Evolutionary conservation across 2,113 vertebrate species (phyloP), one percentile per base, ranked within the genome.

Genomic region (Nothobranchius furzeri): DNA sequence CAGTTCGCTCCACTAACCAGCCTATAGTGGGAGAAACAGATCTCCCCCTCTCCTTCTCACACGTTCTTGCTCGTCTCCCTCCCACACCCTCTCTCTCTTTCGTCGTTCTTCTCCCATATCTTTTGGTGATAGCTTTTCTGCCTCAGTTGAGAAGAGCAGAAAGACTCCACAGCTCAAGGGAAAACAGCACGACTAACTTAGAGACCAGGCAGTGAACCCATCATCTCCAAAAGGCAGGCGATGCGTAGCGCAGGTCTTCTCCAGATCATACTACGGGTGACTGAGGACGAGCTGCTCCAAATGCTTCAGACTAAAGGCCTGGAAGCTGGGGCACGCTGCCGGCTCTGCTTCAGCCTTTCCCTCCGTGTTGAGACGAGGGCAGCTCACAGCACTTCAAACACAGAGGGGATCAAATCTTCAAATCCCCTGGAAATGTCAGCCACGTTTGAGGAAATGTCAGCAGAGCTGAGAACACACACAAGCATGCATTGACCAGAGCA

Each of bases 381-480:
- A 76, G 71, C 75, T 64, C 68, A 73, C 59, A 82, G 66, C 86
- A 85, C 80, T 80, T 88, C 77, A 85, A 89, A 87, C 86, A 88
- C 74, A 61, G 77, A 85, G 64, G 70, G 82, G 87, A 89, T 90
- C 79, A 89, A 88, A 80, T 88, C 82, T 85, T 87, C 81, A 87
- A 89, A 91, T 89, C 90, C 90, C 84, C 68, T 69, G 81, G 82
- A 91, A 91, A 91, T 91, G 90, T 89, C 90, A 91, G 55, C 75
- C 67, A 75, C 82, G 66, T 88, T 85, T 86, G 84, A 90, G 85
- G 87, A 90, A 91, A 91, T 91, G 90, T 88, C 90, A 91, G 76
- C 54, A 68, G 75, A 84, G 70, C 73, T 74, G 73, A 70, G 77
- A 77, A 75, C 73, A 74, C 78, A 76, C 60, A n/a, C 69, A 81